Evolutionary conservation across 1,140 invertebrate species (phyloP), one percentile per base, ranked within the genome.

Genomic region (Cyclina sinensis): DNA sequence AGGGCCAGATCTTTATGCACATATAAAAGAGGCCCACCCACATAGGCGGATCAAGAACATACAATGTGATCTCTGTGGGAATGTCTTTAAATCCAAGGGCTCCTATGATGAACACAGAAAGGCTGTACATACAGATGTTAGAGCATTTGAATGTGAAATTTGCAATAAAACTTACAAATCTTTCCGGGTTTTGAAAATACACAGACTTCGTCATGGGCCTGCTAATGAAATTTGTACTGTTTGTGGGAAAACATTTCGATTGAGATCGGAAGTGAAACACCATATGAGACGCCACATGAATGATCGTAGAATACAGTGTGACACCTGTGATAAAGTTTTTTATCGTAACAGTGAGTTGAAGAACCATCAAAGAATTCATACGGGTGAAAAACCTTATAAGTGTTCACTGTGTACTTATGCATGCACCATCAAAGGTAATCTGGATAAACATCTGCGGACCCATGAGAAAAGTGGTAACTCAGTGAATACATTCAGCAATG

Each of bases 321-420:
- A 80, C 27, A 59, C 74, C 0, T 87, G 85, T 79, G 85, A 87
- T 68, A 87, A 87, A 70, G 85, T 87, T 27, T 87, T 87, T 37
- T 87, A 87, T 87, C 54, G 85, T 24, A 87, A 87, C 43, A 87
- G 85, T 70, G 85, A 87, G 39, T 43, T 87, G 3, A 87, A 87
- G 70, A 87, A 87, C 54, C 85, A 87, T 37, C 85, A 87, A 39
- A 37, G 85, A 32, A 80, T 87, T 48, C 85, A 87, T 21, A 87
- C 85, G 0, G 85, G 85, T 37, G 85, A 87, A 35, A 87, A 87
- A 27, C 85, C 85, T 0, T 87, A 62, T 37, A 87, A 87, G 48
- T 87, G 85, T 78, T 11, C 39, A 27, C 14, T 79, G 14, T 87
- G 85, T 80, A 46, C 85, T 2, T 87, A 87, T 70, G 85, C 85